Evolutionary conservation across 2,797 vertebrate species (phyloP).

Genomic region (Morus bassanus): DNA sequence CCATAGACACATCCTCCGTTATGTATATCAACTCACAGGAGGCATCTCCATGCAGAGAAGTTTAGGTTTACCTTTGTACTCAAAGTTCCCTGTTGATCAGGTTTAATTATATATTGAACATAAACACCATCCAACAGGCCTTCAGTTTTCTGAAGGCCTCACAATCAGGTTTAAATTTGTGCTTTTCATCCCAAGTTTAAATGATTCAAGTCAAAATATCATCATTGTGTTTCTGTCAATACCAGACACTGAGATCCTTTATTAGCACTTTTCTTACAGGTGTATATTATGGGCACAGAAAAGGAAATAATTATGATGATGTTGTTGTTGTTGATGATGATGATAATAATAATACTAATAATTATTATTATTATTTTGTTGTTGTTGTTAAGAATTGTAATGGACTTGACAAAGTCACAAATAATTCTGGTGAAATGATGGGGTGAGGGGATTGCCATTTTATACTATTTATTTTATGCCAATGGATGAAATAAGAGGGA

Average conservation of each 20-base stretch:
- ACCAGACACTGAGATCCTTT: background rate
- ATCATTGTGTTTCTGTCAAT: background rate
- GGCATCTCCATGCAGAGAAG: background rate
- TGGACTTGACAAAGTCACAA: background rate
- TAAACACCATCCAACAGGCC: accelerated
- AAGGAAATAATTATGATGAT: background rate
- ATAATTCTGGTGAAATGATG: background rate
- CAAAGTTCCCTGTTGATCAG: background rate
- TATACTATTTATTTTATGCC: background rate
- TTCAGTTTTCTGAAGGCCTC: background rate
- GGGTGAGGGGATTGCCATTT: accelerated
- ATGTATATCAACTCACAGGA: background rate
- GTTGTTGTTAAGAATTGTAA: background rate
- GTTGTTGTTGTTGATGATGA: no score
- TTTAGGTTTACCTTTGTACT: background rate
- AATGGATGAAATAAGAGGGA: background rate
- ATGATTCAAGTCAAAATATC: background rate
- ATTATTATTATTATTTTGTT: background rate
- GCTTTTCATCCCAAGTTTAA: background rate
- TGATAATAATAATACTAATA: background rate
- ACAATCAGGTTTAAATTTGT: background rate
- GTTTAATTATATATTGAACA: background rate
- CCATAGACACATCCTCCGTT: background rate
- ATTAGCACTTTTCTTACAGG: background rate
- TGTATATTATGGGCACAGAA: background rate